Conservation (phyloP, 2,113 vertebrate species). For the Monarcha castaneiventris region DNA sequence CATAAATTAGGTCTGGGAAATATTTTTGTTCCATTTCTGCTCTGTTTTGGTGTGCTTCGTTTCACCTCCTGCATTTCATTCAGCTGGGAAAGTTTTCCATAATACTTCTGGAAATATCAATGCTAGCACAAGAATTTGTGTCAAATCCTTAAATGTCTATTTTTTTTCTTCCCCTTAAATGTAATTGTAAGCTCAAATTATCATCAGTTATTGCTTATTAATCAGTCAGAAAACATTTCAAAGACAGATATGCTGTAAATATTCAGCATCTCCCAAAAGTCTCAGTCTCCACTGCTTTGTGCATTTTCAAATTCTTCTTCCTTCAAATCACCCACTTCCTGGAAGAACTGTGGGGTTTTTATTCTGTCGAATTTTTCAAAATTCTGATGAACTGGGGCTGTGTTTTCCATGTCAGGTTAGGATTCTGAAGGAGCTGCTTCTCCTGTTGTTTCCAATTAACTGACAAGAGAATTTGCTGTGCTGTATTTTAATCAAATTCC, state of each 20-base stretch:
- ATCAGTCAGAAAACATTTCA: not conserved
- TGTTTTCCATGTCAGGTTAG: rapidly evolving
- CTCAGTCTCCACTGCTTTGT: not conserved
- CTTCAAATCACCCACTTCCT: not conserved
- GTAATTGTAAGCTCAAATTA: not conserved
- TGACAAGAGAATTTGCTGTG: no score
- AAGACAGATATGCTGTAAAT: not conserved
- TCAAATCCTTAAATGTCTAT: not conserved
- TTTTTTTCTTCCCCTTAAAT: no score
- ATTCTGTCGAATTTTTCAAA: rapidly evolving
- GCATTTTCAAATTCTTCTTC: not conserved
- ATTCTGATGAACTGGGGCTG: rapidly evolving
- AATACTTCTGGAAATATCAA: not conserved
- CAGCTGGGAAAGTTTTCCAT: not conserved
- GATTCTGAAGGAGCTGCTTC: not conserved
- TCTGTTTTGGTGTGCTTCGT: not conserved
- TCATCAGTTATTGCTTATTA: not conserved
- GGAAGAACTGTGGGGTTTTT: rapidly evolving
- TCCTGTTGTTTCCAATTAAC: not conserved
- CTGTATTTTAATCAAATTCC: rapidly evolving
- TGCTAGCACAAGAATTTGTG: no score
- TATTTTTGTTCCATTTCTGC: not conserved
- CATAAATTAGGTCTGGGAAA: rapidly evolving
- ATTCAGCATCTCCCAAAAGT: not conserved
- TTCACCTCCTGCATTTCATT: not conserved